A percentile compares a stretch with the other conserved stretches of the same genome.
Evolutionary conservation across 2,797 vertebrate species (phyloP).

Genomic region (Spinus pinus): DNA sequence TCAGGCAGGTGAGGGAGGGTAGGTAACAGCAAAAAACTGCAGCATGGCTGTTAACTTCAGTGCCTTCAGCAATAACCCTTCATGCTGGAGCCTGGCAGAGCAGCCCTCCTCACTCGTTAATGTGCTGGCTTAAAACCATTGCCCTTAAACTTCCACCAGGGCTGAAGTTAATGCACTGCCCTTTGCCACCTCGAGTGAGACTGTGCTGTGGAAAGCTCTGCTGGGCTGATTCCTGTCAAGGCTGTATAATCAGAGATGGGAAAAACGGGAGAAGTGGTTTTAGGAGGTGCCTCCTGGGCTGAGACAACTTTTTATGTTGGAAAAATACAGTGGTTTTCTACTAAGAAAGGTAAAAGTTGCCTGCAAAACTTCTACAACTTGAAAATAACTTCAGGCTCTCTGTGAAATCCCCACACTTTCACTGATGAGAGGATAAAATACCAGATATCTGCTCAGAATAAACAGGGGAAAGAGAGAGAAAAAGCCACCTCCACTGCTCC

Average conservation of each 20-base stretch:
- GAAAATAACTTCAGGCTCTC: slow-evolving; percentile 16
- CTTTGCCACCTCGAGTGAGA: slow-evolving; percentile 6
- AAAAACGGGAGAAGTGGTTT: slow-evolving; percentile 17
- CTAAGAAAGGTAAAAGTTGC: slow-evolving; percentile 1
- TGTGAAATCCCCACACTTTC: background rate
- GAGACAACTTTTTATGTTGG: slow-evolving; percentile 2
- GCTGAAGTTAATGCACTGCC: slow-evolving; percentile 20
- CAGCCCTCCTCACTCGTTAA: background rate
- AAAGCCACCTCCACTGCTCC: background rate
- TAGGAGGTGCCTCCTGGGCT: background rate
- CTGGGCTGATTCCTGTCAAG: background rate
- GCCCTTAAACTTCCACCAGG: background rate
- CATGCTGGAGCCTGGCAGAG: background rate
- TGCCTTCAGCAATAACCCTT: background rate
- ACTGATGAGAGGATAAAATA: background rate
- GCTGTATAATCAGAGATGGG: slow-evolving; percentile 5
- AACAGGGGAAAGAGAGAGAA: background rate
- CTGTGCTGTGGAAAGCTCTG: background rate
- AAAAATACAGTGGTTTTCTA: slow-evolving; percentile 12
- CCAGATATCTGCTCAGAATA: background rate
- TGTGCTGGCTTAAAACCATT: background rate
- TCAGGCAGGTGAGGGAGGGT: background rate
- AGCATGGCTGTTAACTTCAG: background rate
- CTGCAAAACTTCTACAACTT: slow-evolving; percentile 26
- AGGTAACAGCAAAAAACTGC: background rate